These are phyloP conservation scores for Gryllus longicercus DNA, from an alignment of 2,888 invertebrate genomes.

Conservation along the genomic window DNA sequence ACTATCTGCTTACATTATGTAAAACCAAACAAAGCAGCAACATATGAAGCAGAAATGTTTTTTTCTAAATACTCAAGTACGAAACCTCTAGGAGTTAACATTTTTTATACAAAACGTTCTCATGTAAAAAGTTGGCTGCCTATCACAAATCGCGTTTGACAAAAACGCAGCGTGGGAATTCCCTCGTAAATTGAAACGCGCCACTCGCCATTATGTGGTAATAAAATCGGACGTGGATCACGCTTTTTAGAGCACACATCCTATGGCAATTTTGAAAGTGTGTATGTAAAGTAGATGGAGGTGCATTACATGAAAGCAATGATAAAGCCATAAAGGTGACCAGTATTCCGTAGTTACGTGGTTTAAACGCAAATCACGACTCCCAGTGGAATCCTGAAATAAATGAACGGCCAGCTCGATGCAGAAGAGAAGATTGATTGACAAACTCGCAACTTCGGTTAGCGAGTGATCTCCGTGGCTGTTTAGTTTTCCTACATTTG, in stretches of 20 bases:
- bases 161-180: too few relatives aligned
- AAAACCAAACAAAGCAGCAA: too few relatives aligned
- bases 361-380: slow-evolving; percentile 5
- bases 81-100: too few relatives aligned
- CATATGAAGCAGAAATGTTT: too few relatives aligned
- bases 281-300: not conserved
- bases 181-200: too few relatives aligned
- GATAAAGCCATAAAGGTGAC: not conserved
- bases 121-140: too few relatives aligned
- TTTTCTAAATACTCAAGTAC: too few relatives aligned
- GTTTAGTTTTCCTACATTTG: too few relatives aligned
- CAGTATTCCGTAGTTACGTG: not conserved
- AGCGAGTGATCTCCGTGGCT: too few relatives aligned
- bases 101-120: too few relatives aligned
- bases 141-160: too few relatives aligned
- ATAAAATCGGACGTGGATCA: not conserved
- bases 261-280: not conserved
- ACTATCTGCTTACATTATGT: too few relatives aligned
- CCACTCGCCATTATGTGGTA: not conserved
- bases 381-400: not conserved
- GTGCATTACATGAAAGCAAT: not conserved
- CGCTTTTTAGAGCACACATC: not conserved
- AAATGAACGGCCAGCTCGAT: not conserved
- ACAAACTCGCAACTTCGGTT: not conserved
- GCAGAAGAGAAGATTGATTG: not conserved